phyloP scores from a whole-genome alignment of 2,113 vertebrate genomes.

The Cryptoleucopteryx plumbea region DNA sequence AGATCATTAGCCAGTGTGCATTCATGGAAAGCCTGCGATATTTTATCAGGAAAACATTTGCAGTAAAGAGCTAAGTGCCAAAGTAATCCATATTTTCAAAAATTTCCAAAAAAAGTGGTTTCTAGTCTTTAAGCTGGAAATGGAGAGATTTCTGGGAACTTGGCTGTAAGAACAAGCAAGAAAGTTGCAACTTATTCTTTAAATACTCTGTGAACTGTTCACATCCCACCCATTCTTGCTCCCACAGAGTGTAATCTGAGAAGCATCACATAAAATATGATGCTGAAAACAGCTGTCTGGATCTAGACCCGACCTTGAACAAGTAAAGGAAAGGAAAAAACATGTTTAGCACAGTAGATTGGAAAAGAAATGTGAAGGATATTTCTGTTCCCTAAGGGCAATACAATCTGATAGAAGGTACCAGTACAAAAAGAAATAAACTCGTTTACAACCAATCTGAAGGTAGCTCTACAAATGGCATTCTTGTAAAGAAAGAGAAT shows the following conservation, averaged over 20 bases:
- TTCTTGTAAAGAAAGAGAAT: background rate
- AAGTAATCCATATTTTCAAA: background rate
- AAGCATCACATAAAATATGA: background rate
- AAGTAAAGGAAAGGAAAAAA: background rate
- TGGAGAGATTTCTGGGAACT: background rate
- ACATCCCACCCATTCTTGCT: background rate
- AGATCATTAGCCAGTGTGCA: background rate
- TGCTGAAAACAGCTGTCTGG: constrained; percentile 9
- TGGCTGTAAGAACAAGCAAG: background rate
- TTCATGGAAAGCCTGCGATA: background rate
- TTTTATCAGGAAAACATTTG: background rate
- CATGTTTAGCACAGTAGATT: background rate
- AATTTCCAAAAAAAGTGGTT: background rate
- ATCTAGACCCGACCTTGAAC: background rate
- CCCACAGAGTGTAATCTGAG: background rate
- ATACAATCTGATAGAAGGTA: background rate
- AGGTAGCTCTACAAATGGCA: background rate
- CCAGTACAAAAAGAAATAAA: background rate
- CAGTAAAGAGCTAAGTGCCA: background rate
- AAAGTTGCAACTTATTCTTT: background rate
- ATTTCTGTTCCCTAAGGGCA: background rate
- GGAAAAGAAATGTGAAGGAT: background rate
- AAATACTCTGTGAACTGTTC: background rate
- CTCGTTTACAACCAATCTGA: background rate
- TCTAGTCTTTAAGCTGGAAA: background rate